Percentiles rank a stretch among this genome's conserved stretches.
Conservation (phyloP, 2,113 vertebrate genomes). For the Onychostoma macrolepis region DNA sequence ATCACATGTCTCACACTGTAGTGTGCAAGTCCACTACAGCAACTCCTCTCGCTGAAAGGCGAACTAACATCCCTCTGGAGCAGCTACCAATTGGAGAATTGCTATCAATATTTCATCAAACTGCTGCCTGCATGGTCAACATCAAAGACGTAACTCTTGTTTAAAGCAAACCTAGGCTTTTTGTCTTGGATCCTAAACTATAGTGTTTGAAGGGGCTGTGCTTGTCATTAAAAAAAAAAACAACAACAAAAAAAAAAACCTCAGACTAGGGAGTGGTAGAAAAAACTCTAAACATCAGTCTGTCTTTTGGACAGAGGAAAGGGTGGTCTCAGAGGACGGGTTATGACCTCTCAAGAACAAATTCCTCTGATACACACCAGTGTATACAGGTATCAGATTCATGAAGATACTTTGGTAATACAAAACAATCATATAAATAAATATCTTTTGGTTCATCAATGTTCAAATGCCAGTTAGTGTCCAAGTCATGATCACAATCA, state of each 20-base stretch:
- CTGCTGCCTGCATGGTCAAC: conserved; percentile 73
- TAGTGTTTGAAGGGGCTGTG: conserved; percentile 55
- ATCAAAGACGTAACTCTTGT: conserved; percentile 74
- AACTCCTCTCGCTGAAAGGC: conserved; percentile 67
- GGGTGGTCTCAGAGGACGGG: background rate
- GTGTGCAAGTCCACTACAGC: conserved; percentile 59
- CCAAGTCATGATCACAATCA: background rate
- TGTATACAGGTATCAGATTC: background rate
- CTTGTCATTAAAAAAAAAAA: background rate
- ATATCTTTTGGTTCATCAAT: background rate
- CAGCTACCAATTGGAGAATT: conserved; percentile 63
- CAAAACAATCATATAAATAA: background rate
- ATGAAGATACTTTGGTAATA: background rate
- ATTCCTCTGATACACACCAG: background rate
- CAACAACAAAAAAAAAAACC: no score
- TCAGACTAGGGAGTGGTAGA: background rate
- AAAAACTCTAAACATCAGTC: background rate
- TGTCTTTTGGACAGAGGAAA: background rate
- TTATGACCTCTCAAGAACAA: background rate
- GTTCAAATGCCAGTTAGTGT: background rate
- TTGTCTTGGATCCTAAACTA: conserved; percentile 73
- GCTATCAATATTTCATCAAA: conserved; percentile 82
- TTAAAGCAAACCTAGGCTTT: conserved; percentile 66
- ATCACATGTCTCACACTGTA: background rate
- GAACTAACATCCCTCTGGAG: conserved; percentile 71